phyloP scores from a whole-genome alignment of 1,140 invertebrate genomes.

The Teleopsis dalmanni region DNA sequence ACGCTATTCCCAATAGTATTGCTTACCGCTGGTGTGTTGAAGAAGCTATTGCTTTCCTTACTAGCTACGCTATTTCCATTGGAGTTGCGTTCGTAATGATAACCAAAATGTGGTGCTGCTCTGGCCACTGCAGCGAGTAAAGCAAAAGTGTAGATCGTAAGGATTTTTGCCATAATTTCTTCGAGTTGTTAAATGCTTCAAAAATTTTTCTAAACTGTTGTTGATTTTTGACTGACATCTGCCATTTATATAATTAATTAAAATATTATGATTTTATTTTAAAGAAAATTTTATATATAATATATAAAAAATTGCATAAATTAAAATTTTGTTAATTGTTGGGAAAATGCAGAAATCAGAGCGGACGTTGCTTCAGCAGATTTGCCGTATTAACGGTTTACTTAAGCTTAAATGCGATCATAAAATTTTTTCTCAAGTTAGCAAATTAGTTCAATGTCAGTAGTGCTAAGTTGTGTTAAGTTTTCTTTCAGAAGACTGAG shows the following conservation, averaged over 20 bases:
- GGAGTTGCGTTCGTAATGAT: constrained; percentile 3
- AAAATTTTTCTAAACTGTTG: neutral
- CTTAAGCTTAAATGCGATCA: no score
- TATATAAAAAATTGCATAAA: neutral
- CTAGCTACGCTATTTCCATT: neutral
- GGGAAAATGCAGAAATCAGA: no score
- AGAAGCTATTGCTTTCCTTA: neutral
- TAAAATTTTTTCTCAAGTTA: no score
- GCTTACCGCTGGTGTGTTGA: neutral
- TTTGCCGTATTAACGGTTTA: no score
- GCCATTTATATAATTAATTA: no score
- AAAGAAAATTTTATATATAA: no score
- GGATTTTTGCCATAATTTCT: constrained; percentile 1
- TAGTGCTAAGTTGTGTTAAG: no score
- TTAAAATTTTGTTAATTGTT: neutral
- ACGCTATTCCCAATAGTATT: neutral
- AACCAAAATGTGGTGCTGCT: neutral
- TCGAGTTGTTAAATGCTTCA: neutral
- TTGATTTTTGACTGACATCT: neutral
- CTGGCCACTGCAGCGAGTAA: neutral
- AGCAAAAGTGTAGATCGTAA: neutral
- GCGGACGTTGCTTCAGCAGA: no score
- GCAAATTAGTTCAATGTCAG: no score
- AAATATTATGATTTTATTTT: no score
- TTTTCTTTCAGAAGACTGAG: no score